Evolutionary conservation across 2,888 invertebrate genomes (phyloP), one percentile per base, ranked within the genome.

Genomic region (Pandemis heparana): DNA sequence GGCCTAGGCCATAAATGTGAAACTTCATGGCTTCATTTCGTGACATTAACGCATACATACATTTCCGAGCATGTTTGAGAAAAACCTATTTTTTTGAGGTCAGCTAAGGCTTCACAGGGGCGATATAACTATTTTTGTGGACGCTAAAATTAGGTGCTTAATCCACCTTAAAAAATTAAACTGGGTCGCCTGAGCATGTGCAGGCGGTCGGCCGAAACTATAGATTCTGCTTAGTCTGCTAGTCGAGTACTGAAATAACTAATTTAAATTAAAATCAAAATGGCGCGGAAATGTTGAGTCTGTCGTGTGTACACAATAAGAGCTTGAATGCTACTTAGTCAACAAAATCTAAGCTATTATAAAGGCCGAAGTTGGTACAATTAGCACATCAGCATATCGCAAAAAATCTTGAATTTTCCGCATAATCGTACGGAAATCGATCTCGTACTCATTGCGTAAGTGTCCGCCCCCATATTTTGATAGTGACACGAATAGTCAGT

Each of bases 401-500:
- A 53, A 16, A 43, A 41, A 43, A 12, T 43, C 43, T 12, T 12
- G 12, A 43, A 12, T 41, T 43, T 43, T 12, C 43, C 10, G 12
- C 12, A 43, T 43, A 43, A 12, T 43, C 32, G 43, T 8, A 43
- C 18, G 16, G 16, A 41, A 43, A 48, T 69, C 73, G 73, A 64
- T 69, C 23, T 65, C 68, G 32, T 8, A 43, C 12, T 60, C 23
- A 9, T 48, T 63, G 48, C 56, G 32, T 53, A 61, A 63, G 63
- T 62, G 53, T 10, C 70, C 72, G 48, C 74, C 74, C 70, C 70
- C 70, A 53, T 70, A 65, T 74, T 73, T 74, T 74, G 74, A 74
- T 74, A 74, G 74, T 74, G 69, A 74, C 74, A 70, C 65, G 38
- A 74, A 74, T 74, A 74, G 74, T 74, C 70, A 70, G 73, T 69